Conservation (phyloP, 1,140 invertebrate genomes). For the Drusus annulatus region DNA sequence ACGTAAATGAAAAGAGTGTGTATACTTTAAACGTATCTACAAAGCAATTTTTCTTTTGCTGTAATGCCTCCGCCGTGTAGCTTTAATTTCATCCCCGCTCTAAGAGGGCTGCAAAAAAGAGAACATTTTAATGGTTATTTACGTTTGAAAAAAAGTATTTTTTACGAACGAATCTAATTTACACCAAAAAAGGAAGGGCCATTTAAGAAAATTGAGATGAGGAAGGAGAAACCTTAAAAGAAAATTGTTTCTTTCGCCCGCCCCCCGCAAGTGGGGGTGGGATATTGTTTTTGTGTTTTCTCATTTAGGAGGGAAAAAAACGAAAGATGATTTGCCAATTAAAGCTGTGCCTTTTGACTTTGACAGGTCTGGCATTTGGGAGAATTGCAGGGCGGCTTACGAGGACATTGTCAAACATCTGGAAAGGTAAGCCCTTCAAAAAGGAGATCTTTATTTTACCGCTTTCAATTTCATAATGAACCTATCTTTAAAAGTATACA, state of each 20-base stretch:
- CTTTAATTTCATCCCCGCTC: conserved; percentile 57
- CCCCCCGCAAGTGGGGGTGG: conserved; percentile 25
- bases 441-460: conserved; percentile 35
- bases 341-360: conserved; percentile 61
- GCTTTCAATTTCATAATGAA: neutral
- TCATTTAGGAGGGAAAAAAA: conserved; percentile 39
- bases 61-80: conserved; percentile 44
- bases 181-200: conserved; percentile 57
- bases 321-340: conserved; percentile 58
- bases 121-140: conserved; percentile 60
- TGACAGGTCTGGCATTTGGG: conserved; percentile 91
- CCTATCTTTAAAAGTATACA: neutral
- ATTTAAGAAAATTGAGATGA: conserved; percentile 59
- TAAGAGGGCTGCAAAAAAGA: conserved; percentile 50
- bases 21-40: conserved; percentile 42
- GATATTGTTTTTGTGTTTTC: conserved; percentile 38
- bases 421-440: conserved; percentile 80
- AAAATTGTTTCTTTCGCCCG: conserved; percentile 33
- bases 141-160: conserved; percentile 60
- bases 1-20: conserved; percentile 17
- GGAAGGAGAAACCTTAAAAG: conserved; percentile 54
- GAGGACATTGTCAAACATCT: conserved; percentile 95
- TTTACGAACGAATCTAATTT: conserved; percentile 59
- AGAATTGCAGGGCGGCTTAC: conserved; percentile 93
- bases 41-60: conserved; percentile 55